These are phyloP conservation scores for Taenioides sp. DNA, from an alignment of 2,797 vertebrate genomes.

Conservation along the genomic window DNA sequence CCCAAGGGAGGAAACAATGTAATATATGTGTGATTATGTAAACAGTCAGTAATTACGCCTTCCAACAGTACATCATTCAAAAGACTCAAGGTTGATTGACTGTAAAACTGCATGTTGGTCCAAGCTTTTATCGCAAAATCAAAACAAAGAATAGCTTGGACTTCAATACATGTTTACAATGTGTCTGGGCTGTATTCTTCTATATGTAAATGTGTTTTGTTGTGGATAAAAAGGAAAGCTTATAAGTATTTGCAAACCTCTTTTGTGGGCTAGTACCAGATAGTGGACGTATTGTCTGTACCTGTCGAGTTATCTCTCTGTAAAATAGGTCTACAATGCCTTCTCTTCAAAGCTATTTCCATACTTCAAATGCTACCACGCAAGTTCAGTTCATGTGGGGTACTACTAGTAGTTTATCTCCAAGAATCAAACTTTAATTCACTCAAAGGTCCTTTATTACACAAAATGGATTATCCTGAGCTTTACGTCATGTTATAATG, in stretches of 20 bases:
- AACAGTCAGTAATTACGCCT: not conserved
- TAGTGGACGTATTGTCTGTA: not conserved
- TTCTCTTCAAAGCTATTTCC: not conserved
- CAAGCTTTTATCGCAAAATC: not conserved
- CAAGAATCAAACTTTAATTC: too few relatives aligned
- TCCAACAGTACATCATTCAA: not conserved
- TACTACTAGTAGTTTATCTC: not conserved
- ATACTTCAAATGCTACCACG: not conserved
- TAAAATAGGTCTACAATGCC: not conserved
- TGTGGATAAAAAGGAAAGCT: not conserved
- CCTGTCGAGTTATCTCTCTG: not conserved
- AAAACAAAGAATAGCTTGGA: not conserved
- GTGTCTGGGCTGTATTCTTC: not conserved
- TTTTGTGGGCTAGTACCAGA: not conserved
- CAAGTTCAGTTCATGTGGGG: not conserved
- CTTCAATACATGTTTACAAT: not conserved
- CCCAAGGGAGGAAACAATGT: not conserved
- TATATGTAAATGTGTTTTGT: not conserved
- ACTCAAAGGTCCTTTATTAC: not conserved
- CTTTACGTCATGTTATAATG: too few relatives aligned
- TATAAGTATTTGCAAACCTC: not conserved
- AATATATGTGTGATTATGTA: slow-evolving; percentile 12
- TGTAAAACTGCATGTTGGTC: not conserved
- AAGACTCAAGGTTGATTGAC: slow-evolving; percentile 1
- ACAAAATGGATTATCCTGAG: too few relatives aligned